phyloP scores from a whole-genome alignment of 2,888 invertebrate species.

The Shargacucullia verbasci region DNA sequence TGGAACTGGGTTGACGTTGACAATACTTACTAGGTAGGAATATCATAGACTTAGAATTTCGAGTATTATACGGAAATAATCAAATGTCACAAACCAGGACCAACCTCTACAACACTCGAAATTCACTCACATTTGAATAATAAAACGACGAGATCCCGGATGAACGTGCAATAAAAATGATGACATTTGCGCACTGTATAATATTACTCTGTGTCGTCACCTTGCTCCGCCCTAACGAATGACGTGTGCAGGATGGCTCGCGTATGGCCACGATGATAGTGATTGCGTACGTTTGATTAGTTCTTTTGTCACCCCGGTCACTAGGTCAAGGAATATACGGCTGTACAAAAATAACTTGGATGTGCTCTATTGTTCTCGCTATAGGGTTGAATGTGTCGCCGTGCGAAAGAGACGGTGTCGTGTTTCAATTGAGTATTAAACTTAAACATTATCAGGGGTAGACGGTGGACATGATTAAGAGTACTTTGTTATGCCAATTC shows the following conservation, averaged over 20 bases:
- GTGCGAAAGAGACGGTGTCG: slow-evolving; percentile 16
- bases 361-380: slow-evolving; percentile 22
- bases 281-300: slow-evolving; percentile 60
- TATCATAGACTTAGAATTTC: too few relatives aligned
- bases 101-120: too few relatives aligned
- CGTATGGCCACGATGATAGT: slow-evolving; percentile 49
- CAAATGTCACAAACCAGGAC: too few relatives aligned
- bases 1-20: too few relatives aligned
- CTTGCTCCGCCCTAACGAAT: slow-evolving; percentile 63
- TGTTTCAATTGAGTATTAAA: too few relatives aligned
- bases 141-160: too few relatives aligned
- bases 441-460: too few relatives aligned
- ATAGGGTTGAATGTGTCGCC: slow-evolving; percentile 17
- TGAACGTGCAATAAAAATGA: neutral
- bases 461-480: too few relatives aligned
- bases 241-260: slow-evolving; percentile 56
- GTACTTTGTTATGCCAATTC: too few relatives aligned
- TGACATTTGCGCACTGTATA: slow-evolving; percentile 36
- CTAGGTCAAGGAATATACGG: slow-evolving; percentile 62
- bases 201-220: slow-evolving; percentile 39
- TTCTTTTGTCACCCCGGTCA: slow-evolving; percentile 61
- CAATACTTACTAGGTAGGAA: too few relatives aligned
- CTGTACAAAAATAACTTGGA: slow-evolving; percentile 26
- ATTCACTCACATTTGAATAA: too few relatives aligned
- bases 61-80: too few relatives aligned